These are phyloP conservation scores for Mus spicilegus DNA, from an alignment of 2,113 vertebrate species.

Conservation along the genomic window DNA sequence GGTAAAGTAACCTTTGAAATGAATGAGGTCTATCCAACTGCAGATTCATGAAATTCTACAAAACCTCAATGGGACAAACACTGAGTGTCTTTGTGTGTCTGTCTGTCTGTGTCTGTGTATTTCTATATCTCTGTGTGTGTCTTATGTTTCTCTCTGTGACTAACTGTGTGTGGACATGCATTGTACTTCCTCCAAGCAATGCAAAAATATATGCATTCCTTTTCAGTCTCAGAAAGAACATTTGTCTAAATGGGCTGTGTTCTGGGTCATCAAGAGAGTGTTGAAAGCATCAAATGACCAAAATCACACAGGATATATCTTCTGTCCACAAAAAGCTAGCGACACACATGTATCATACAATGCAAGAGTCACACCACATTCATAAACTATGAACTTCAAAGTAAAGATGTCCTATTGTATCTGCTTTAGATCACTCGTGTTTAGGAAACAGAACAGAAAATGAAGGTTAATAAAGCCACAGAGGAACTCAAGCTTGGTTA, in stretches of 20 bases:
- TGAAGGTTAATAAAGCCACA: neutral
- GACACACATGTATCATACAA: neutral
- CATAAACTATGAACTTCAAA: neutral
- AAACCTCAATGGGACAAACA: conserved; percentile 7
- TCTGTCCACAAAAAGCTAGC: neutral
- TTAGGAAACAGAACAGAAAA: neutral
- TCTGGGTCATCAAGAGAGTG: neutral
- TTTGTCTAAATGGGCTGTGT: conserved; percentile 12
- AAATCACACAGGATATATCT: neutral
- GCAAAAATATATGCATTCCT: neutral
- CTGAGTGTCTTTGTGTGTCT: neutral
- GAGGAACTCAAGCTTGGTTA: neutral
- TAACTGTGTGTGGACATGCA: neutral
- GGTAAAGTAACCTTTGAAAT: conserved; percentile 38
- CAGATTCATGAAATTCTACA: neutral
- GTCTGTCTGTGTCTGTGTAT: neutral
- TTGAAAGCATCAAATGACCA: conserved; percentile 7
- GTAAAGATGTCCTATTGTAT: neutral
- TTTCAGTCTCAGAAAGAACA: neutral
- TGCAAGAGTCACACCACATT: neutral
- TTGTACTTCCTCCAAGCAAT: neutral
- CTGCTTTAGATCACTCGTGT: neutral
- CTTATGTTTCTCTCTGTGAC: neutral
- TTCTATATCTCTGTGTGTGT: neutral
- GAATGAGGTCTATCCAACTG: neutral